A percentile compares a stretch with the other conserved stretches of the same genome.
These are phyloP conservation scores for Dryobates pubescens DNA, from an alignment of 2,797 vertebrate genomes.

Conservation along the genomic window DNA sequence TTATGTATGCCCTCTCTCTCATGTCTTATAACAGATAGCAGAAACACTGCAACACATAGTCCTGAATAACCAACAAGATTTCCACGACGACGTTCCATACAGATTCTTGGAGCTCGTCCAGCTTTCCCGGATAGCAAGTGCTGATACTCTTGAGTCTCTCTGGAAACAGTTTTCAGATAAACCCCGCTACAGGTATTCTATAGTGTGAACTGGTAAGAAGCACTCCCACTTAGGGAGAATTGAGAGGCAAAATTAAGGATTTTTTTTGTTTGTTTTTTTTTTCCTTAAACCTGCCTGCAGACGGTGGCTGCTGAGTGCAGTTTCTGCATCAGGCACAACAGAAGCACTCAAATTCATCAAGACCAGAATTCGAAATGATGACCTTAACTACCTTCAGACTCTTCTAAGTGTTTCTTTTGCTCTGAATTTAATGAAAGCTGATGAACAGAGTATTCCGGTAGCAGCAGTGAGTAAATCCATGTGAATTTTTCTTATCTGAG, in stretches of 20 bases:
- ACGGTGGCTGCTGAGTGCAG: constrained; percentile 82
- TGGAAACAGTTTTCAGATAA: constrained; percentile 81
- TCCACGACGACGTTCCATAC: constrained; percentile 76
- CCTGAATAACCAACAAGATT: constrained; percentile 75
- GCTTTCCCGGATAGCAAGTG: constrained; percentile 74
- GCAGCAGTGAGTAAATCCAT: constrained; percentile 52
- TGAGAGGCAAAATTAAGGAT: neutral
- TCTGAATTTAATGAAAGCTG: constrained; percentile 77
- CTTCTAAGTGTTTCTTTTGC: constrained; percentile 73
- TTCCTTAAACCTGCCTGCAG: constrained; percentile 53
- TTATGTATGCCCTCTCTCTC: neutral
- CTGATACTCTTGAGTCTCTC: constrained; percentile 77
- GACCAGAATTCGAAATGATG: constrained; percentile 74
- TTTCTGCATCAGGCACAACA: constrained; percentile 76
- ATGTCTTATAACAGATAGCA: constrained; percentile 72
- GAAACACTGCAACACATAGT: constrained; percentile 82
- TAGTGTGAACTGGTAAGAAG: neutral
- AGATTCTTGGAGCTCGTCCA: constrained; percentile 81
- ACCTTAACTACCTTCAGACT: constrained; percentile 78
- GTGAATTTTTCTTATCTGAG: neutral
- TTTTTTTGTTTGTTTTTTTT: neutral
- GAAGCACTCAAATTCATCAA: constrained; percentile 83
- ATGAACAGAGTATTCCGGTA: constrained; percentile 19
- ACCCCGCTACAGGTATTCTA: constrained; percentile 76
- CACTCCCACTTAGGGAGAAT: neutral